phyloP scores from a whole-genome alignment of 2,888 invertebrate species.

The Parasteatoda lunata region DNA sequence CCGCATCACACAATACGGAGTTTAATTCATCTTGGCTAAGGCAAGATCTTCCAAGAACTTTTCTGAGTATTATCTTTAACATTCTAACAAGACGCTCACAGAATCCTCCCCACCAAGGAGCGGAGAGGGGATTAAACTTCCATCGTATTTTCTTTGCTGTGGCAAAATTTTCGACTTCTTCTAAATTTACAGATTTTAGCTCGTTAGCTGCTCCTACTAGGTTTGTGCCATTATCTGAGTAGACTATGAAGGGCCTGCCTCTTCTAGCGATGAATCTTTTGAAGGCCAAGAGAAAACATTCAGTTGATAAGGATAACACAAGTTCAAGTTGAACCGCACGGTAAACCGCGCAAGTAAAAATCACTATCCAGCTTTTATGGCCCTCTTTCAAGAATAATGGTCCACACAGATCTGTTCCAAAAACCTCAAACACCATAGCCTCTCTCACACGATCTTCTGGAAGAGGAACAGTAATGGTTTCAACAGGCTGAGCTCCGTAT shows the following conservation, averaged over 20 bases:
- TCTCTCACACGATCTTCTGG: too few relatives aligned
- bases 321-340: conserved; percentile 19
- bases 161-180: background rate
- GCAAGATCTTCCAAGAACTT: background rate
- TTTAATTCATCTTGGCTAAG: background rate
- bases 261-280: conserved; percentile 8
- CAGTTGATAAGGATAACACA: background rate
- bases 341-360: conserved; percentile 13
- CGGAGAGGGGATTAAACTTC: background rate
- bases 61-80: background rate
- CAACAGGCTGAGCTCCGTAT: too few relatives aligned
- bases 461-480: too few relatives aligned
- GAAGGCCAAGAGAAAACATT: background rate
- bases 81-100: background rate
- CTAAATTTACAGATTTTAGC: background rate
- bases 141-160: background rate
- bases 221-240: background rate
- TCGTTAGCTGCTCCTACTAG: background rate
- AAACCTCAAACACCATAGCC: too few relatives aligned
- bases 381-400: background rate
- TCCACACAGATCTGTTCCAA: too few relatives aligned
- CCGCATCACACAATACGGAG: conserved; percentile 3
- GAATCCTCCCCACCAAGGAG: background rate
- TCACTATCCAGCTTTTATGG: conserved; percentile 3
- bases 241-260: conserved; percentile 10